Base-by-base conservation (phyloP, 2,797 vertebrate genomes). In the Neoniphon sammara region DNA sequence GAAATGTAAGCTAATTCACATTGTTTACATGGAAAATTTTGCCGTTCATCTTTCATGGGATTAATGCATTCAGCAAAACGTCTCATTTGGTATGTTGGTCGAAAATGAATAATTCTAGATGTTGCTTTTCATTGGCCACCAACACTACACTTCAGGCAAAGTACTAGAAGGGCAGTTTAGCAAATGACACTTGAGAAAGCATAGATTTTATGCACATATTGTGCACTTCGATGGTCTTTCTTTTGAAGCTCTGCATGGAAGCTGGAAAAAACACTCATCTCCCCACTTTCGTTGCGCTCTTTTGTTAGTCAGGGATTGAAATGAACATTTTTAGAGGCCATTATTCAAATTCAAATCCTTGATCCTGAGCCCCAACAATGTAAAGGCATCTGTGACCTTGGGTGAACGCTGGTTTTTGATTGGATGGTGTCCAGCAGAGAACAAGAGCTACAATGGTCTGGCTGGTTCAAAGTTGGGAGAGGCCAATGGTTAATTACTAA, bases 311-410 rank as follows among this genome's bases (percentile, higher is more conserved):
- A 8, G 18, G n/a, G 46, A 15, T 12, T 12, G 44, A 47, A 49
- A 17, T 62, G 36, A 44, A 44, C 44, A 46, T 27, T 61, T 31
- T 56, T 47, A 23, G 15, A 73, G 39, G 34, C n/a, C 54, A 59
- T 58, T 58, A 73, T 73, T 73, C 42, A 66, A 60, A 59, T 70
- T 12, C 25, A 42, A 9, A 21, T 18, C 54, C 34, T 73, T 64
- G 23, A 47, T 62, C 17, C 55, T 47, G 21, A 1, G 15, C 34
- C 30, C 14, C 39, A 14, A 14, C 39, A 12, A 42, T 14, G 12
- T 36, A 36, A 36, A 36, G 34, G 34, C 34, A 7, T 36, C 34
- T 1, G 34, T 7, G 39, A 14, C 30, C 36, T 47, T 66, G 44
- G 14, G 31, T 4, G 4, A 47, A 5, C 18, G 36, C 36, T 21